These are phyloP conservation scores for Aphaenogaster floridana DNA, from an alignment of 1,140 invertebrate species.

Conservation along the genomic window DNA sequence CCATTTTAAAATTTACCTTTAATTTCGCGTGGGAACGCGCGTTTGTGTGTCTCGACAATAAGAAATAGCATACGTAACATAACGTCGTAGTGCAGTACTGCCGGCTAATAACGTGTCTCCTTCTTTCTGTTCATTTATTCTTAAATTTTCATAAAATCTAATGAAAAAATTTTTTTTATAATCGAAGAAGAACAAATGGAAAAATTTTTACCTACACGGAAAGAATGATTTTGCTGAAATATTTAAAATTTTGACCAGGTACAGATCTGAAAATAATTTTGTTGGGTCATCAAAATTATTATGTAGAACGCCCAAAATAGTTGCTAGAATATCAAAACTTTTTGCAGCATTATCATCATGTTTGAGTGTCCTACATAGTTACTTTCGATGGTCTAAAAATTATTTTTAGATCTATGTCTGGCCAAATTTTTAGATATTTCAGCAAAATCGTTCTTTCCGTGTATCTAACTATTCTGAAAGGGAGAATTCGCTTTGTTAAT, in stretches of 20 bases:
- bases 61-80: constrained; percentile 1
- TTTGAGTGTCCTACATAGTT: no score
- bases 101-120: neutral
- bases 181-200: neutral
- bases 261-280: no score
- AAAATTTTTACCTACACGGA: neutral
- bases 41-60: neutral
- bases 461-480: neutral
- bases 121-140: constrained; percentile 7
- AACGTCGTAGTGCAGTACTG: neutral
- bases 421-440: no score
- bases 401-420: no score
- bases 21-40: neutral
- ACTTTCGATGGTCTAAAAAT: no score
- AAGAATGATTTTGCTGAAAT: no score
- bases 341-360: no score
- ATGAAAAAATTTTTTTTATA: constrained; percentile 2
- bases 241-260: no score
- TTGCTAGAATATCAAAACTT: no score
- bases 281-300: no score
- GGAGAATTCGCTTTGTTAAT: neutral
- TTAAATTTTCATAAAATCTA: constrained; percentile 7
- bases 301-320: no score
- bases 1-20: constrained; percentile 24
- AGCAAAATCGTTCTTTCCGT: no score